Evolutionary conservation across 2,113 vertebrate species (phyloP).

Genomic region (Pseudopipra pipra): DNA sequence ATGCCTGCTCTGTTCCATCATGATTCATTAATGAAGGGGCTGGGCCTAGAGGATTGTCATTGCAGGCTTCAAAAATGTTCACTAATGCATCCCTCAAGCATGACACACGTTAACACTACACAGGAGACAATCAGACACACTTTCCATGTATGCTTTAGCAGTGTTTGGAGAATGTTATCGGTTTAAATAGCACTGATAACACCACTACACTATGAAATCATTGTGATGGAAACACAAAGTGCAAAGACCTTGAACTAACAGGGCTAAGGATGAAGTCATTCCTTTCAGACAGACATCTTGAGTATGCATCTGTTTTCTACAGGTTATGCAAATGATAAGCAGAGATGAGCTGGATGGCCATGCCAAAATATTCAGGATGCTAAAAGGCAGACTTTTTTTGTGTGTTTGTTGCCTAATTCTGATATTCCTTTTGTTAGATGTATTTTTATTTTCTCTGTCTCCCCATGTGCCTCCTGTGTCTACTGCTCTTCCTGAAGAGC

Average conservation of each 20-base stretch:
- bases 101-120: not conserved
- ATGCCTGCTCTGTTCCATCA: conserved; percentile 56
- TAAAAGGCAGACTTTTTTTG: not conserved
- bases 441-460: not conserved
- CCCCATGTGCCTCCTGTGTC: not conserved
- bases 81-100: conserved; percentile 39
- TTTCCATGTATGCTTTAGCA: not conserved
- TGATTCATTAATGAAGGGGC: conserved; percentile 56
- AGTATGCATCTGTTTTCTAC: not conserved
- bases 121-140: not conserved
- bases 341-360: not conserved
- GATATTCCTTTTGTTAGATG: not conserved
- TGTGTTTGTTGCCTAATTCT: not conserved
- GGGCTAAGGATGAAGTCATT: not conserved
- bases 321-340: not conserved
- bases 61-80: not conserved
- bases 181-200: not conserved
- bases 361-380: not conserved
- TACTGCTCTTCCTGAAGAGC: not conserved
- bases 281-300: not conserved
- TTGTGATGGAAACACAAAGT: not conserved
- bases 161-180: not conserved
- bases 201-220: not conserved
- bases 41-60: conserved; percentile 26
- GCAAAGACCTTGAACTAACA: not conserved